Evolutionary conservation across 2,113 vertebrate species (phyloP).

Genomic region (Scolopax mira): DNA sequence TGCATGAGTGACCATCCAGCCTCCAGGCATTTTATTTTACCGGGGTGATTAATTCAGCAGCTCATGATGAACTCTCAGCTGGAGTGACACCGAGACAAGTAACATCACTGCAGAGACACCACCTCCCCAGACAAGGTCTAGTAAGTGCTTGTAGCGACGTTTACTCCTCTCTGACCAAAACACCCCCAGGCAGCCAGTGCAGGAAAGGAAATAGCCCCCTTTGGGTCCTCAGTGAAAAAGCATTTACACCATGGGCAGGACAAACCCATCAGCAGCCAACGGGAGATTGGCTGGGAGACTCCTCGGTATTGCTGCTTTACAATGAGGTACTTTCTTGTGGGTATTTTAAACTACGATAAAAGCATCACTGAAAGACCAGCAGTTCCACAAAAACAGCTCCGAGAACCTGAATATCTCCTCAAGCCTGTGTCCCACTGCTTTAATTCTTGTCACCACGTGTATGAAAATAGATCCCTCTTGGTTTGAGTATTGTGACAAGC

Average conservation of each 20-base stretch:
- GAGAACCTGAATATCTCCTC: neutral
- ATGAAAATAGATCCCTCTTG: neutral
- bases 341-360: neutral
- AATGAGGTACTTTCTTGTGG: neutral
- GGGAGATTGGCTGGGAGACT: neutral
- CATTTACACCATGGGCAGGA: neutral
- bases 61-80: neutral
- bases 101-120: neutral
- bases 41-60: neutral
- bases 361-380: neutral
- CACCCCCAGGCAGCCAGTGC: neutral
- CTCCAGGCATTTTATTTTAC: neutral
- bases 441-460: neutral
- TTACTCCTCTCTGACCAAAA: neutral
- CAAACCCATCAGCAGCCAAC: neutral
- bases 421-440: neutral
- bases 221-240: neutral
- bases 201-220: neutral
- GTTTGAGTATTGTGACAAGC: neutral
- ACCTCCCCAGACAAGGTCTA: neutral
- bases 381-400: neutral
- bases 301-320: neutral
- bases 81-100: neutral
- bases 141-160: neutral
- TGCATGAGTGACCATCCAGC: neutral